Evolutionary conservation across 1,140 invertebrate species (phyloP).

Genomic region (Drosophila grimshawi): DNA sequence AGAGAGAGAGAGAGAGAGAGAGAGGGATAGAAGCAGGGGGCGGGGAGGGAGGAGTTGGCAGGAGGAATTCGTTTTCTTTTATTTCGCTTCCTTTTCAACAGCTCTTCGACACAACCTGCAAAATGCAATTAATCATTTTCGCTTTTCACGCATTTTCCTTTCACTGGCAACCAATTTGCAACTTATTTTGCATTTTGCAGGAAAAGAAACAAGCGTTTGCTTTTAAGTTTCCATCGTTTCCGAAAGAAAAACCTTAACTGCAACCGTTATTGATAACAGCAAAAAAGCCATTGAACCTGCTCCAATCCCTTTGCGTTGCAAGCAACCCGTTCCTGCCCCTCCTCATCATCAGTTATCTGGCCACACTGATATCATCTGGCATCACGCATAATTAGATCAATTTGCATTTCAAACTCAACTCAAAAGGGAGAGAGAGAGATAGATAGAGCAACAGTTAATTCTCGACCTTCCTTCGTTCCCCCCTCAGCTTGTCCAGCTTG

Average conservation of each 20-base stretch:
- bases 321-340: neutral
- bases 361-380: conserved; percentile 10
- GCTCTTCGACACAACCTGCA: conserved; percentile 15
- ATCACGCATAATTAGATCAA: conserved; percentile 14
- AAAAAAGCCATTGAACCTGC: neutral
- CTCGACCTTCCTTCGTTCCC: neutral
- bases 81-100: conserved; percentile 26
- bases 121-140: conserved; percentile 78
- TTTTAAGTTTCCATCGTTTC: neutral
- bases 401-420: conserved; percentile 18
- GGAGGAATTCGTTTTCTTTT: neutral
- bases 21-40: neutral
- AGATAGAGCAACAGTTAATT: conserved; percentile 13
- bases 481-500: neutral
- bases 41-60: neutral
- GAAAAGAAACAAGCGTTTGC: too few relatives aligned
- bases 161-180: conserved; percentile 7
- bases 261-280: too few relatives aligned
- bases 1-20: neutral
- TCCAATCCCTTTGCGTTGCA: neutral
- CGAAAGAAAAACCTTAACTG: neutral
- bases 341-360: neutral
- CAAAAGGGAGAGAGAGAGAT: too few relatives aligned
- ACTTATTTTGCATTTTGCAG: neutral
- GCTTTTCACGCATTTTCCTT: conserved; percentile 47